A percentile compares a stretch with the other conserved stretches of the same genome.
Conservation (phyloP, 2,888 invertebrate species). For the Euclidia mi region DNA sequence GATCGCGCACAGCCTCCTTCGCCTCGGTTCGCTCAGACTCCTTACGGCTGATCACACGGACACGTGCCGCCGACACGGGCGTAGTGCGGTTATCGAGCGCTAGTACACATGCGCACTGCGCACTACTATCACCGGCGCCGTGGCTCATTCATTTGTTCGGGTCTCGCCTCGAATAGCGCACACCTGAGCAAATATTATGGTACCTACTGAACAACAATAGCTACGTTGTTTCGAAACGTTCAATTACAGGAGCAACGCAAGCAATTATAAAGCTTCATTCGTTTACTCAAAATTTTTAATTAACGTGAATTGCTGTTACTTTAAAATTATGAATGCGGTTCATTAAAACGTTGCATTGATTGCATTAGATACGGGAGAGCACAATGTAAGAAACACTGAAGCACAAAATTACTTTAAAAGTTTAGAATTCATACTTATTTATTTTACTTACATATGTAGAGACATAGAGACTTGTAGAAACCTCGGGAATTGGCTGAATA, state of each 20-base stretch:
- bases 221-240: constrained; percentile 73
- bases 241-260: constrained; percentile 63
- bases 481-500: no score
- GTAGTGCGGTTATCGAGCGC: constrained; percentile 86
- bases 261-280: constrained; percentile 37
- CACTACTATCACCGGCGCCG: constrained; percentile 56
- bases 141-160: constrained; percentile 82
- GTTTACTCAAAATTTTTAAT: constrained; percentile 31
- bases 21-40: constrained; percentile 63
- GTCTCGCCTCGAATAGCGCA: constrained; percentile 68
- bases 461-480: no score
- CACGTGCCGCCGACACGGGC: constrained; percentile 80
- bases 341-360: not conserved
- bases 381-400: no score
- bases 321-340: not conserved
- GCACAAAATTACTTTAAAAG: no score
- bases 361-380: constrained; percentile 1
- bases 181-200: constrained; percentile 89
- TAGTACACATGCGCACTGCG: constrained; percentile 85
- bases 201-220: constrained; percentile 74
- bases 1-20: constrained; percentile 78
- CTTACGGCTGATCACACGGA: constrained; percentile 69
- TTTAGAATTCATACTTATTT: no score
- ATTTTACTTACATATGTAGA: no score
- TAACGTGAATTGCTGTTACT: constrained; percentile 19